These are phyloP conservation scores for Champsocephalus esox DNA, from an alignment of 2,797 vertebrate species.

Conservation along the genomic window DNA sequence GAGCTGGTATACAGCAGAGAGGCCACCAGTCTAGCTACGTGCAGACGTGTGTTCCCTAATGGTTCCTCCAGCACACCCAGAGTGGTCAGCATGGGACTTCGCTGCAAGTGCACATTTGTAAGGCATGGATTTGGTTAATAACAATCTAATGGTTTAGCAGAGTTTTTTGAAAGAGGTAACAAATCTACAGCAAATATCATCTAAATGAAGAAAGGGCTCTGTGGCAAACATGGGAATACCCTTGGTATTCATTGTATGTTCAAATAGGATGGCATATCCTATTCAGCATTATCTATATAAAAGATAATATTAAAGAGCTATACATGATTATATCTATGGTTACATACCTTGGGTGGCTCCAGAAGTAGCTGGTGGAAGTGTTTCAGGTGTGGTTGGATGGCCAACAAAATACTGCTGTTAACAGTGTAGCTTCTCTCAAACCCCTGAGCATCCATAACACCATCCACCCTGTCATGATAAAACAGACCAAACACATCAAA, in stretches of 20 bases:
- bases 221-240: background rate
- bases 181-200: background rate
- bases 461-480: constrained; percentile 88
- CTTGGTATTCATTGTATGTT: constrained; percentile 3
- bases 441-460: constrained; percentile 95
- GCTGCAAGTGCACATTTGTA: constrained; percentile 73
- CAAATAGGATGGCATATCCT: background rate
- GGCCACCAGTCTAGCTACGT: constrained; percentile 92
- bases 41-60: constrained; percentile 94
- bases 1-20: constrained; percentile 95
- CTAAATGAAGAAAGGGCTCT: background rate
- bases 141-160: background rate
- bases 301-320: background rate
- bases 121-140: background rate
- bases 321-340: background rate
- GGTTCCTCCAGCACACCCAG: constrained; percentile 95
- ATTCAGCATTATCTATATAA: background rate
- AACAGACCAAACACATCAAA: constrained; percentile 34
- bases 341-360: constrained; percentile 92
- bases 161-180: background rate
- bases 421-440: constrained; percentile 91
- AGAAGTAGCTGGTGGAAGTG: constrained; percentile 97
- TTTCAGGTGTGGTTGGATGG: constrained; percentile 91
- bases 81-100: constrained; percentile 91
- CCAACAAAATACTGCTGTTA: constrained; percentile 91